Percentiles rank a stretch among this genome's conserved stretches.
Evolutionary conservation across 1,140 invertebrate genomes (phyloP).

Genomic region (Nixonia krombeini): DNA sequence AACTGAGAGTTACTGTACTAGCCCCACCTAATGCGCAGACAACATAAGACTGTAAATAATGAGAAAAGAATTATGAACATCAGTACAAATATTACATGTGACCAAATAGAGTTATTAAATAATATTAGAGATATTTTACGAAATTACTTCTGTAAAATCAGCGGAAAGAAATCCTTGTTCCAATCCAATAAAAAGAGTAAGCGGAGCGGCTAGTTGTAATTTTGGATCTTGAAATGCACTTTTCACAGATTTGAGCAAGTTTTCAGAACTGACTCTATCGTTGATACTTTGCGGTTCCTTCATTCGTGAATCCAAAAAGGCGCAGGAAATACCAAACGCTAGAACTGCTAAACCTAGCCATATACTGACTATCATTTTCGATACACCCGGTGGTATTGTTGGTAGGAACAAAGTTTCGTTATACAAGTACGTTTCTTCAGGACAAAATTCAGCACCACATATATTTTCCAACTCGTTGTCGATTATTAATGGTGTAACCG

Average conservation of each 20-base stretch:
- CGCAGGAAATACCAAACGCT: conserved; percentile 71
- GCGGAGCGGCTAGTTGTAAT: conserved; percentile 75
- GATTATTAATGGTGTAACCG: conserved; percentile 17
- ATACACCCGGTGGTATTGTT: conserved; percentile 65
- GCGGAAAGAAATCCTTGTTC: conserved; percentile 83
- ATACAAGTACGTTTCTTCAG: conserved; percentile 55
- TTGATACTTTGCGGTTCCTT: conserved; percentile 61
- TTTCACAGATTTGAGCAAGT: conserved; percentile 60
- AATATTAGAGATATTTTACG: neutral
- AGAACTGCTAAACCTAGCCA: conserved; percentile 73
- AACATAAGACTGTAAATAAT: conserved; percentile 72
- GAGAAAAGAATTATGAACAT: neutral
- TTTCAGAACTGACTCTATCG: conserved; percentile 45
- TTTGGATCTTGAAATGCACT: conserved; percentile 70
- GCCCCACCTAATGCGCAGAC: conserved; percentile 77
- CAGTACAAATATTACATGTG: too few species aligned
- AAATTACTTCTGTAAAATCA: conserved; percentile 77
- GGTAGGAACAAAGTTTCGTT: conserved; percentile 59
- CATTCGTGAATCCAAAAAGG: conserved; percentile 71
- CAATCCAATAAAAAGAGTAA: conserved; percentile 80
- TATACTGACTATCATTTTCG: conserved; percentile 68
- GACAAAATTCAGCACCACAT: conserved; percentile 62
- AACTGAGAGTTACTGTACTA: conserved; percentile 75
- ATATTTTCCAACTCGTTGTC: conserved; percentile 52
- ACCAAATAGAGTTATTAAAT: too few species aligned